These are phyloP conservation scores for Butastur rufipennis DNA, from an alignment of 2,113 vertebrate species.

Conservation along the genomic window DNA sequence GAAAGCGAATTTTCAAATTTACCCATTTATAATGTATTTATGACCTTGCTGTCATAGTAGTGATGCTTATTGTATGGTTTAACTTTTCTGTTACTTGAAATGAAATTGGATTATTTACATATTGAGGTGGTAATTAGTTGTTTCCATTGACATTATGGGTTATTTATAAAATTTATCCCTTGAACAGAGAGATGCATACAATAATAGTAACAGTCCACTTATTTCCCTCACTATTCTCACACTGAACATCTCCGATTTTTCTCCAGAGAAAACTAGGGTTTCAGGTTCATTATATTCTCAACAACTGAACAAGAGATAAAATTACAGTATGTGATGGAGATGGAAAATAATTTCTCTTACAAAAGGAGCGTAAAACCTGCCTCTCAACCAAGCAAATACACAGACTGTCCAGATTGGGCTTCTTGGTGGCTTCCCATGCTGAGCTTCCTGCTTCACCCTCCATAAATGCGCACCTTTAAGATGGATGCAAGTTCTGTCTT, in stretches of 20 bases:
- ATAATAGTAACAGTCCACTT: not conserved
- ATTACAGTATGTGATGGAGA: not conserved
- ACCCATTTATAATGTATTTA: not conserved
- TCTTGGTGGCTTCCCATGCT: not conserved
- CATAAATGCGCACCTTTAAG: not conserved
- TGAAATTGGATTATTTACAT: not conserved
- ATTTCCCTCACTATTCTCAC: not conserved
- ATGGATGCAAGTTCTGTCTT: not conserved
- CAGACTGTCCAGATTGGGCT: not conserved
- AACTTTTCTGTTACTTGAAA: not conserved
- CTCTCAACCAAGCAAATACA: not conserved
- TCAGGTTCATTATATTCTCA: not conserved
- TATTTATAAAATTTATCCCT: not conserved
- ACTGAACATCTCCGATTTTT: not conserved
- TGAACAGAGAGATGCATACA: not conserved
- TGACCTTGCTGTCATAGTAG: not conserved
- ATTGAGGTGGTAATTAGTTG: rapidly evolving
- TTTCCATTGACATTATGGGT: not conserved
- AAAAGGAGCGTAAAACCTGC: not conserved
- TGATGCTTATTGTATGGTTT: not conserved
- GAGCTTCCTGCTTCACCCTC: not conserved
- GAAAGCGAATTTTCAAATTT: not conserved
- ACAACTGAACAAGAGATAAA: not conserved
- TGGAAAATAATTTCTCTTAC: not conserved
- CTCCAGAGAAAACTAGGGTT: not conserved